A percentile compares a stretch with the other conserved stretches of the same genome.
Conservation (phyloP, 2,113 vertebrate species). For the Lagopus muta region DNA sequence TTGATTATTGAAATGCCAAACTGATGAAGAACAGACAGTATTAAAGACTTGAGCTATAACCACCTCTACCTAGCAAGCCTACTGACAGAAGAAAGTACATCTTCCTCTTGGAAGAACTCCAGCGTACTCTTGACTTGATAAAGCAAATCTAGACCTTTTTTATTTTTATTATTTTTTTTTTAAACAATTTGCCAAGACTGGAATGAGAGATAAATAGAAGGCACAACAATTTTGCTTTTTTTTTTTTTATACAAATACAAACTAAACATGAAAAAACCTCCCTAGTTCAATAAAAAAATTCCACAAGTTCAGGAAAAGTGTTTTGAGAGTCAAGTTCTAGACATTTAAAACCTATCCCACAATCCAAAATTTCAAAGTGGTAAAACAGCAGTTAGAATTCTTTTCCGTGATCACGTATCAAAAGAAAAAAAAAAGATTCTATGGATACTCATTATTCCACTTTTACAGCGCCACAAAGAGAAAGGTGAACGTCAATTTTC, state of each 20-base stretch:
- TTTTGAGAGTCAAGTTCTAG: slow-evolving; percentile 79
- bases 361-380: slow-evolving; percentile 79
- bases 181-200: slow-evolving; percentile 82
- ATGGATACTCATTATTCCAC: slow-evolving; percentile 78
- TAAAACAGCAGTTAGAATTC: slow-evolving; percentile 76
- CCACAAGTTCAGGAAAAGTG: slow-evolving; percentile 81
- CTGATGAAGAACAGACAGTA: not conserved
- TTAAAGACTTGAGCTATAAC: not conserved
- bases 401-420: slow-evolving; percentile 77
- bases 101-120: slow-evolving; percentile 62
- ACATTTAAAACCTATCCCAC: slow-evolving; percentile 82
- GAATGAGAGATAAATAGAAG: slow-evolving; percentile 89
- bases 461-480: slow-evolving; percentile 73
- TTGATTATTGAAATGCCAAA: not conserved
- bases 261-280: slow-evolving; percentile 83
- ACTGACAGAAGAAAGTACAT: not conserved
- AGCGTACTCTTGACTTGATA: slow-evolving; percentile 74
- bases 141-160: slow-evolving; percentile 83
- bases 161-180: slow-evolving; percentile 72
- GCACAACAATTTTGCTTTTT: slow-evolving; percentile 87
- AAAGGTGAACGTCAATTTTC: slow-evolving; percentile 73
- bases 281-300: slow-evolving; percentile 81
- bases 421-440: slow-evolving; percentile 60
- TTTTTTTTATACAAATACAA: slow-evolving; percentile 86
- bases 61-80: not conserved